Conservation (phyloP, 2,797 vertebrate species). For the Pseudomugil tenellus region DNA sequence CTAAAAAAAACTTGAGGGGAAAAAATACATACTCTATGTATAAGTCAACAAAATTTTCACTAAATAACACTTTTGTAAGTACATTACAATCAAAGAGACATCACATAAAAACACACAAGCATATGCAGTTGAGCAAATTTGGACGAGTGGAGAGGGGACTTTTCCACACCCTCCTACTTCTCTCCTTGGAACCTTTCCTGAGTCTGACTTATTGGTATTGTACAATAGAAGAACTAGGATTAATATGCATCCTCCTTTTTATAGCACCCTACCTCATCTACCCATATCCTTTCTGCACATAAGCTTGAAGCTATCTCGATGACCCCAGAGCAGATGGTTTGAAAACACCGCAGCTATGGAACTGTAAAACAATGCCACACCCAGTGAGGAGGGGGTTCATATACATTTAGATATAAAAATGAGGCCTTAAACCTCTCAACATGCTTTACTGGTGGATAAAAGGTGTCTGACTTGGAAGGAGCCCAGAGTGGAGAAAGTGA, state of each 20-base stretch:
- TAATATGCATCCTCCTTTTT: conserved; percentile 22
- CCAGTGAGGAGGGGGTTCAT: conserved; percentile 54
- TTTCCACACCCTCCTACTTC: conserved; percentile 36
- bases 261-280: conserved; percentile 17
- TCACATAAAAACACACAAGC: conserved; percentile 31
- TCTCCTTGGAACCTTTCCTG: conserved; percentile 62
- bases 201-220: conserved; percentile 61
- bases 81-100: conserved; percentile 14
- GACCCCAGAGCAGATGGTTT: conserved; percentile 73
- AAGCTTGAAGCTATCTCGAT: conserved; percentile 63
- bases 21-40: too few species aligned
- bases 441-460: conserved; percentile 22
- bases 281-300: conserved; percentile 30
- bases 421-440: conserved; percentile 58
- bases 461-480: conserved; percentile 25
- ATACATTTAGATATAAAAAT: conserved; percentile 64
- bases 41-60: neutral
- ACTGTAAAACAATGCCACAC: conserved; percentile 59
- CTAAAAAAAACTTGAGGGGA: too few species aligned
- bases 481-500: neutral
- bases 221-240: conserved; percentile 58
- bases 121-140: conserved; percentile 38
- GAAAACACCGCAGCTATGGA: conserved; percentile 65
- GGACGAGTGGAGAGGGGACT: conserved; percentile 59
- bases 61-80: neutral